Conservation (phyloP, 2,113 vertebrate species). For the Chrysemys picta region DNA sequence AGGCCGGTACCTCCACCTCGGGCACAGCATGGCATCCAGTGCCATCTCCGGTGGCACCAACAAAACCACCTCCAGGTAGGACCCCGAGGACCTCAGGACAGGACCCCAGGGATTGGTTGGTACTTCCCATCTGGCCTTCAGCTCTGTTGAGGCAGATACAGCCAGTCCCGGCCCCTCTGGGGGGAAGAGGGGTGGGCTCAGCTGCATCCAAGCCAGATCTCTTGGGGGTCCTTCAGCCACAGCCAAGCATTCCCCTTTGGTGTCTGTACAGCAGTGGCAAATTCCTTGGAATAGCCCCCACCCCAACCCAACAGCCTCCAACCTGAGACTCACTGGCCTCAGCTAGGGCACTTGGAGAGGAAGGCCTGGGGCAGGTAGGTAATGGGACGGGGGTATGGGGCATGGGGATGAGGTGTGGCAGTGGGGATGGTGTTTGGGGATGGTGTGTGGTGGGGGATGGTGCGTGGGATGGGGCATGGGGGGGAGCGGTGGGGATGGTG, state of each 20-base stretch:
- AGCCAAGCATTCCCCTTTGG: background rate
- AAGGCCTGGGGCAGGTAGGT: background rate
- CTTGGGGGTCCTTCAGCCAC: background rate
- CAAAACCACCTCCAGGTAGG: constrained; percentile 87
- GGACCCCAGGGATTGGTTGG: fast-evolving
- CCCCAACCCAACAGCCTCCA: background rate
- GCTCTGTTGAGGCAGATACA: background rate
- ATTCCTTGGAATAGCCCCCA: background rate
- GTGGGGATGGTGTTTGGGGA: too few relatives aligned
- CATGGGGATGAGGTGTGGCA: background rate
- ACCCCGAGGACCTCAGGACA: fast-evolving
- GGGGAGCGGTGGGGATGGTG: too few relatives aligned
- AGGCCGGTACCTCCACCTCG: constrained; percentile 70
- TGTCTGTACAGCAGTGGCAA: background rate
- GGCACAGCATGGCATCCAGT: constrained; percentile 86
- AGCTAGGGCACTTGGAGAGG: background rate
- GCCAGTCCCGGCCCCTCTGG: background rate
- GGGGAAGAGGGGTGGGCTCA: background rate
- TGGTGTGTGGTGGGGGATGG: too few relatives aligned
- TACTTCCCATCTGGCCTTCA: background rate
- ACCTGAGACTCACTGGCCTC: background rate
- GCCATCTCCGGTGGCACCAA: constrained; percentile 81
- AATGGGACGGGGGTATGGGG: background rate
- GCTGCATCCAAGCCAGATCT: too few relatives aligned
- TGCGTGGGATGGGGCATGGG: too few relatives aligned